Conservation (phyloP, 1,140 invertebrate genomes). For the Lepidotrigona ventralis region DNA sequence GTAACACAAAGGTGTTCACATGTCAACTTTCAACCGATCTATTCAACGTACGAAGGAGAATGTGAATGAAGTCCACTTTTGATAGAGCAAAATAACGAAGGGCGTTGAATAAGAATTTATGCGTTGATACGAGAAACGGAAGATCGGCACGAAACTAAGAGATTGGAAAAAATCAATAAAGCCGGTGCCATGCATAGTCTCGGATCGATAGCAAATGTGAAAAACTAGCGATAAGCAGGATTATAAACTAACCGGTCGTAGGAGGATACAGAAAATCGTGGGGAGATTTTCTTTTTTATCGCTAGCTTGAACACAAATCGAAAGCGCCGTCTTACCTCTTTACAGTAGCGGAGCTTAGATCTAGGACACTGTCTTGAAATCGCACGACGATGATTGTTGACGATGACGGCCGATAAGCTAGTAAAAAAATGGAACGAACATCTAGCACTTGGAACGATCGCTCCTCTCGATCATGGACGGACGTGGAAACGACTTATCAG, state of each 20-base stretch:
- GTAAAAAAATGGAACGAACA: not conserved
- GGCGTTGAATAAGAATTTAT: not conserved
- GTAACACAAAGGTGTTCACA: not conserved
- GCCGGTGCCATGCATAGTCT: conserved; percentile 34
- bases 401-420: not conserved
- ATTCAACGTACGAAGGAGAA: not conserved
- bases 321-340: conserved; percentile 66
- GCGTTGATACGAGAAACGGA: not conserved
- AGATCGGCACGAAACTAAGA: not conserved
- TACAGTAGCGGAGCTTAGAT: conserved; percentile 52
- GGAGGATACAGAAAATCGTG: conserved; percentile 13
- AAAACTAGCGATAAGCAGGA: conserved; percentile 29
- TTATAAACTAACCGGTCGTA: conserved; percentile 7
- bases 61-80: no score
- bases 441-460: not conserved
- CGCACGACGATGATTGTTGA: conserved; percentile 26
- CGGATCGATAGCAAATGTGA: conserved; percentile 4
- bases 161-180: conserved; percentile 1
- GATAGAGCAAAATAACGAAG: not conserved
- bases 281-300: conserved; percentile 21
- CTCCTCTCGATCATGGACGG: not conserved
- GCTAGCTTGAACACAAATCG: conserved; percentile 48
- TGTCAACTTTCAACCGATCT: not conserved
- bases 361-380: conserved; percentile 43
- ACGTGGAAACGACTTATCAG: no score